Conservation (phyloP, 1,140 invertebrate genomes). For the Nymphalis io region DNA sequence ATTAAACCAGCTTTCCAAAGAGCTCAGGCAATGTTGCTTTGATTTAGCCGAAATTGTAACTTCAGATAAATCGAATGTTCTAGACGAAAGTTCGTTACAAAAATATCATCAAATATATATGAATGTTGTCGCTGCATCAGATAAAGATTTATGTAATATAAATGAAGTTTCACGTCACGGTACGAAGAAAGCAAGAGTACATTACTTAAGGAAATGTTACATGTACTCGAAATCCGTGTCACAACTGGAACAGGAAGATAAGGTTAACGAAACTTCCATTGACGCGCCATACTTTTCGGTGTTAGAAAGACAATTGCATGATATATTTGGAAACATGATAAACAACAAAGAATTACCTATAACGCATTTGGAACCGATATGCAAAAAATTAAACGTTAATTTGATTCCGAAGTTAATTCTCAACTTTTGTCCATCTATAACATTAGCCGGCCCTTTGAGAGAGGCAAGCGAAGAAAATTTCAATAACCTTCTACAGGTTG, state of each 20-base stretch:
- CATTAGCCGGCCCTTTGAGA: constrained; percentile 55
- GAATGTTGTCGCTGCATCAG: constrained; percentile 72
- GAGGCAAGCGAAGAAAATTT: constrained; percentile 67
- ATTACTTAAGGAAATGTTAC: constrained; percentile 75
- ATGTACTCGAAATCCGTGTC: constrained; percentile 75
- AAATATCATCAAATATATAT: constrained; percentile 77
- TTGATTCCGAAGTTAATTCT: constrained; percentile 76
- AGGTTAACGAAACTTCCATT: constrained; percentile 25
- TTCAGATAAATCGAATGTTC: constrained; percentile 40
- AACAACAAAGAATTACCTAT: constrained; percentile 71
- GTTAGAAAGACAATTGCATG: constrained; percentile 68
- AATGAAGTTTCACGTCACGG: constrained; percentile 60
- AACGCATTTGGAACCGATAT: constrained; percentile 72
- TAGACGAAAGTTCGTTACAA: constrained; percentile 65
- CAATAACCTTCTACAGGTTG: constrained; percentile 66
- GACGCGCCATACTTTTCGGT: constrained; percentile 66
- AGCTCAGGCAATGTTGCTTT: constrained; percentile 66
- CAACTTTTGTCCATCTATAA: constrained; percentile 76
- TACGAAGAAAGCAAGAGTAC: constrained; percentile 64
- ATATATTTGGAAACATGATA: constrained; percentile 77
- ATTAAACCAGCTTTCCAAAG: constrained; percentile 72
- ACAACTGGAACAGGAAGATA: constrained; percentile 64
- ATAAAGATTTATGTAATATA: constrained; percentile 75
- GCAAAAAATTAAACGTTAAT: constrained; percentile 76
- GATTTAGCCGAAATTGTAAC: constrained; percentile 62